Evolutionary conservation across 2,797 vertebrate species (phyloP).

Genomic region (Sebastes baramenuke): DNA sequence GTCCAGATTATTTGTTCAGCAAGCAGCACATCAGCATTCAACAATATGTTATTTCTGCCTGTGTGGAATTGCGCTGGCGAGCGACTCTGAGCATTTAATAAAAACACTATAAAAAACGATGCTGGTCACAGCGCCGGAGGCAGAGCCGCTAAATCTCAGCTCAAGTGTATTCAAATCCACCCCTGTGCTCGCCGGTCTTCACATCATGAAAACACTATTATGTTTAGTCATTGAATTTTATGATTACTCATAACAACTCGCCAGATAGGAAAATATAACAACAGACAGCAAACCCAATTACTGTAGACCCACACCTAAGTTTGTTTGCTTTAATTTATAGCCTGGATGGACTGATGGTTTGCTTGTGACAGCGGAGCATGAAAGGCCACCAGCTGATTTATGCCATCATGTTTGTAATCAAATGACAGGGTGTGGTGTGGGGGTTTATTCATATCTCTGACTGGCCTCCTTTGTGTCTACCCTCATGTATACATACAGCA

Average conservation of each 20-base stretch:
- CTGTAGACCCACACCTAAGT: constrained; percentile 51
- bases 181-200: constrained; percentile 46
- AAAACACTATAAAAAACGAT: constrained; percentile 70
- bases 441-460: constrained; percentile 41
- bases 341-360: constrained; percentile 33
- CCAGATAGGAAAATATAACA: constrained; percentile 70
- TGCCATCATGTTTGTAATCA: constrained; percentile 60
- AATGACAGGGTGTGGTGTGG: constrained; percentile 51
- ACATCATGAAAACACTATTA: constrained; percentile 74
- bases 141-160: constrained; percentile 69
- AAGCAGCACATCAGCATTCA: constrained; percentile 52
- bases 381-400: constrained; percentile 66
- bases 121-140: constrained; percentile 53
- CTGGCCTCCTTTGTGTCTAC: constrained; percentile 22
- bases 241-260: constrained; percentile 74
- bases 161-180: constrained; percentile 64
- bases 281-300: constrained; percentile 74
- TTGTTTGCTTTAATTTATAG: constrained; percentile 73
- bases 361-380: constrained; percentile 47
- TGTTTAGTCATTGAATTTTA: constrained; percentile 80
- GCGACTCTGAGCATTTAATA: constrained; percentile 74
- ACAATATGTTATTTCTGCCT: constrained; percentile 61
- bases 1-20: constrained; percentile 57
- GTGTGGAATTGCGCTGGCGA: constrained; percentile 55
- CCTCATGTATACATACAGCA: constrained; percentile 6